Conservation (phyloP, 2,888 invertebrate genomes). For the Synergus laeviventris region DNA sequence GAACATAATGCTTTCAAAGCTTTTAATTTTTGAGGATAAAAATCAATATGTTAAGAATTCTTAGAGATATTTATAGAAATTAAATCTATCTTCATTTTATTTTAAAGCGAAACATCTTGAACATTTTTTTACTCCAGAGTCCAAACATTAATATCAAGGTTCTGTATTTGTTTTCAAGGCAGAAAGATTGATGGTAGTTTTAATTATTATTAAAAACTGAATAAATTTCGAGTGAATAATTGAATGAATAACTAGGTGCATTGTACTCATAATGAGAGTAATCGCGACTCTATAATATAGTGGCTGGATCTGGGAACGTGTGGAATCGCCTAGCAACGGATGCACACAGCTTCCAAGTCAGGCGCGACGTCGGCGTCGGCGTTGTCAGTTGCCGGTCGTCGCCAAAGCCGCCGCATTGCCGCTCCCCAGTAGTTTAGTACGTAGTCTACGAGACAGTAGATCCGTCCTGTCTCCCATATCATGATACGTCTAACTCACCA, state of each 20-base stretch:
- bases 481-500: constrained; percentile 25
- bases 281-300: background rate
- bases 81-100: no score
- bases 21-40: no score
- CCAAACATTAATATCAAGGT: no score
- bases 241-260: constrained; percentile 3
- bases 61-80: no score
- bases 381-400: constrained; percentile 54
- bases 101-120: no score
- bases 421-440: constrained; percentile 68
- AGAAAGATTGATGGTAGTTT: background rate
- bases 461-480: constrained; percentile 22
- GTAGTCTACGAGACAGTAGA: constrained; percentile 58
- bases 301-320: constrained; percentile 46
- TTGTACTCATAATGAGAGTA: constrained; percentile 29
- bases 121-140: no score
- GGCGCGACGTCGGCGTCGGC: constrained; percentile 56
- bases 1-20: no score
- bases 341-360: constrained; percentile 40
- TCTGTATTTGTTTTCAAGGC: no score
- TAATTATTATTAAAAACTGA: background rate
- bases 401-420: constrained; percentile 57
- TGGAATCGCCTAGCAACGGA: constrained; percentile 55
- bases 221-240: background rate
- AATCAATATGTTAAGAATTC: no score